Conservation (phyloP, 2,797 vertebrate species). For the Paramormyrops hopkinsi region DNA sequence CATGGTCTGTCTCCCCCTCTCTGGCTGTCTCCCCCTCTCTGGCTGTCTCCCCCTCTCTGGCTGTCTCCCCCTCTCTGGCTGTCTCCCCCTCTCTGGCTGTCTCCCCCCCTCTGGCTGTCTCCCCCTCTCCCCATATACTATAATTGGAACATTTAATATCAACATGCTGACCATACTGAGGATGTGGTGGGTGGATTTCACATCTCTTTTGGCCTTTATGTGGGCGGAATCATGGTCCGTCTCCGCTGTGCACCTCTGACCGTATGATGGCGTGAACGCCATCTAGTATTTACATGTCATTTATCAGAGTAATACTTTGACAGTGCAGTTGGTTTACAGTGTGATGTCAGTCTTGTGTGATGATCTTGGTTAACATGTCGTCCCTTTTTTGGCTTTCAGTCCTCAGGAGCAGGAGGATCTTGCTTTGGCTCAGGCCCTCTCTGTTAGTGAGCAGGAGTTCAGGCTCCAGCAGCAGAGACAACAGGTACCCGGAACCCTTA, state of each 20-base stretch:
- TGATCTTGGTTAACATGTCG: neutral
- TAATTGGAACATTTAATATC: neutral
- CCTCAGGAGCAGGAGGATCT: conserved; percentile 76
- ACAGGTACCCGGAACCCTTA: conserved; percentile 71
- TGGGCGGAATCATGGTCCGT: neutral
- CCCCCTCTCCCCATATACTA: neutral
- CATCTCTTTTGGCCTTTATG: neutral
- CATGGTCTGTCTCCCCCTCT: neutral
- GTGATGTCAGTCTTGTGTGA: neutral
- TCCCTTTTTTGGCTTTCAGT: conserved; percentile 43
- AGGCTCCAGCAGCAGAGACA: conserved; percentile 69
- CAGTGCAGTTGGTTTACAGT: neutral
- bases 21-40: neutral
- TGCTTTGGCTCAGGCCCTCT: conserved; percentile 73
- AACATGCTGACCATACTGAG: neutral
- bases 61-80: neutral
- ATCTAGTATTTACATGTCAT: neutral
- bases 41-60: neutral
- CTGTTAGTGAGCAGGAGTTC: conserved; percentile 72
- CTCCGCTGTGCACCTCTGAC: neutral
- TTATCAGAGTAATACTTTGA: neutral
- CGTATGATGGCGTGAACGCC: neutral
- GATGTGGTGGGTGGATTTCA: neutral
- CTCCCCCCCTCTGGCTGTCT: neutral
- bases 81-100: neutral